A percentile compares a stretch with the other conserved stretches of the same genome.
Evolutionary conservation across 2,797 vertebrate species (phyloP).

Genomic region (Choloepus didactylus): DNA sequence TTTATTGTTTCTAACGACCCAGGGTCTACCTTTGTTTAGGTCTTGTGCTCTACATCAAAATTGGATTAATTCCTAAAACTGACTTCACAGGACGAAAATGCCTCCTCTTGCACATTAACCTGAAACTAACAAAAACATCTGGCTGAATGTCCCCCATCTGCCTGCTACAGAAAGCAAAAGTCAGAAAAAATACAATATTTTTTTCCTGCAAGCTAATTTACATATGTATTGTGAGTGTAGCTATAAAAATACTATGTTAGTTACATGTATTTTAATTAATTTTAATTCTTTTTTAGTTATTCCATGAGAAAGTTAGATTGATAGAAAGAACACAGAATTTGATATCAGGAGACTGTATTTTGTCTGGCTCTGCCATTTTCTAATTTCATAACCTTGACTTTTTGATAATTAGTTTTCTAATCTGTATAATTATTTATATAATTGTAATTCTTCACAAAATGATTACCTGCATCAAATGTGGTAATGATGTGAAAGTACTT

Average conservation of each 20-base stretch:
- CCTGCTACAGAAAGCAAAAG: background rate
- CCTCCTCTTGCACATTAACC: background rate
- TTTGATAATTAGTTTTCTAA: constrained; percentile 44
- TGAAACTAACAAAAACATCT: background rate
- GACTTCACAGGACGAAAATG: background rate
- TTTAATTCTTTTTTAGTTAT: constrained; percentile 49
- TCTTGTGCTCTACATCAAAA: background rate
- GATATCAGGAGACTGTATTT: constrained; percentile 11
- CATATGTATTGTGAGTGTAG: background rate
- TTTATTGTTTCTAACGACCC: background rate
- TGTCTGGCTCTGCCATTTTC: background rate
- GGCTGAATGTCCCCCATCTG: background rate
- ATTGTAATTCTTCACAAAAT: background rate
- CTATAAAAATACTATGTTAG: background rate
- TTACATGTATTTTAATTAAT: constrained; percentile 2
- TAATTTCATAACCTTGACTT: background rate
- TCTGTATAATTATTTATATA: background rate
- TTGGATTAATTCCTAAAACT: background rate
- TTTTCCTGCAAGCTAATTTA: background rate
- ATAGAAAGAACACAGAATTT: background rate
- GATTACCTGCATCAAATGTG: background rate
- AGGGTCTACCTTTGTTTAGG: background rate
- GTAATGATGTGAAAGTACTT: constrained; percentile 5
- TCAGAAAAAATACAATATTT: background rate
- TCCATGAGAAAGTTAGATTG: background rate